phyloP scores from a whole-genome alignment of 2,797 vertebrate species.

The Pseudopleuronectes americanus region DNA sequence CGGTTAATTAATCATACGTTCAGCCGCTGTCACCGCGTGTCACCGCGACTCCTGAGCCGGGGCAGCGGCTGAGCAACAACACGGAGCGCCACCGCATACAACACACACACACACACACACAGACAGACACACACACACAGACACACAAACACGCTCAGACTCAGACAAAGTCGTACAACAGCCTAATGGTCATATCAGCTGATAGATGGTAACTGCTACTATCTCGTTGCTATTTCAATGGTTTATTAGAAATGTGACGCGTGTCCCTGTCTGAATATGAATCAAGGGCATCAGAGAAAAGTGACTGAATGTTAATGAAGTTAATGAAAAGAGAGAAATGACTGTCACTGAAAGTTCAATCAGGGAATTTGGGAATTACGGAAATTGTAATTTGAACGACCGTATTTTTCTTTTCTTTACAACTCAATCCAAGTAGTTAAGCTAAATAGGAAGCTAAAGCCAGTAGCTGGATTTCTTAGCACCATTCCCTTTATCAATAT shows the following conservation, averaged over 20 bases:
- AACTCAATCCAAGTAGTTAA: no score
- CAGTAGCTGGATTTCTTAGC: no score
- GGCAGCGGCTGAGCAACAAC: slow-evolving; percentile 39
- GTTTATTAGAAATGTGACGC: neutral
- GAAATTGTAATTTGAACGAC: neutral
- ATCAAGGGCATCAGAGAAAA: slow-evolving; percentile 8
- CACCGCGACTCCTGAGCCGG: slow-evolving; percentile 38
- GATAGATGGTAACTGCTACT: neutral
- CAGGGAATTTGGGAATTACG: no score
- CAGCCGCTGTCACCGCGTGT: slow-evolving; percentile 54
- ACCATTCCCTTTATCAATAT: neutral
- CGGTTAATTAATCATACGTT: slow-evolving; percentile 75
- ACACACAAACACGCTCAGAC: neutral
- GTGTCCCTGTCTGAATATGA: neutral
- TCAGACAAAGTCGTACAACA: neutral
- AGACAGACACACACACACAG: slow-evolving; percentile 1
- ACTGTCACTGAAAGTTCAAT: no score
- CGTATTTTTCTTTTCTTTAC: no score
- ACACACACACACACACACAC: slow-evolving; percentile 6
- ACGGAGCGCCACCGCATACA: slow-evolving; percentile 30
- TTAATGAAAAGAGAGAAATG: no score
- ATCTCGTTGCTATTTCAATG: neutral
- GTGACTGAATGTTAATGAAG: neutral
- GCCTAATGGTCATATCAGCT: neutral
- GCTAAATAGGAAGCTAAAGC: no score